A percentile compares a stretch with the other conserved stretches of the same genome.
phyloP scores from a whole-genome alignment of 2,888 invertebrate genomes.

The Morpho deidamia region DNA sequence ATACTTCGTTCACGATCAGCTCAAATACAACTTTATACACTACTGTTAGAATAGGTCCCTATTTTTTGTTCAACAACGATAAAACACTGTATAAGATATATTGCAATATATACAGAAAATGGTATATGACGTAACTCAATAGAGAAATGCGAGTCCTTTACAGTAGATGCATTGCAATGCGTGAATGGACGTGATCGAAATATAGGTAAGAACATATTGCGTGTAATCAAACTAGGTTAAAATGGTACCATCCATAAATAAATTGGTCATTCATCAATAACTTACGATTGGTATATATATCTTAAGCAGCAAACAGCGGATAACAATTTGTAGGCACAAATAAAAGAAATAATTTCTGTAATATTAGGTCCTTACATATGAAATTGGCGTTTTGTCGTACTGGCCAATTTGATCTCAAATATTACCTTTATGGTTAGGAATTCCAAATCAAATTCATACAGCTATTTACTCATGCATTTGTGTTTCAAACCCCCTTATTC shows the following conservation, averaged over 20 bases:
- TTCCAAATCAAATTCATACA: too few relatives aligned
- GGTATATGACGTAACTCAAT: background rate
- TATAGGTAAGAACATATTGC: conserved; percentile 7
- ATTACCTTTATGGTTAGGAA: too few relatives aligned
- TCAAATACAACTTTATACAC: conserved; percentile 20
- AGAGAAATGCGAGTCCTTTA: conserved; percentile 11
- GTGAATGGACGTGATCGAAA: conserved; percentile 14
- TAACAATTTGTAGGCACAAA: background rate
- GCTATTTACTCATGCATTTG: too few relatives aligned
- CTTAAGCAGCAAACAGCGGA: too few relatives aligned
- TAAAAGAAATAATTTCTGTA: background rate
- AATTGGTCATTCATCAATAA: background rate
- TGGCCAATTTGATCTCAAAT: too few relatives aligned
- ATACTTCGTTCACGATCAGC: conserved; percentile 11
- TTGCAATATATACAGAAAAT: conserved; percentile 20
- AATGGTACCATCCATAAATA: background rate
- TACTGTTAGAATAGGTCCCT: conserved; percentile 17
- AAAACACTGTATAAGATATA: conserved; percentile 19
- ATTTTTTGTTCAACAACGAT: conserved; percentile 18
- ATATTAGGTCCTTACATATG: too few relatives aligned
- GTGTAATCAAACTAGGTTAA: conserved; percentile 1
- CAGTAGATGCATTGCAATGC: conserved; percentile 15
- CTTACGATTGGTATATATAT: background rate
- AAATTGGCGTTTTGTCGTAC: too few relatives aligned
- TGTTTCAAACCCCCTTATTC: too few relatives aligned